phyloP scores from a whole-genome alignment of 2,888 invertebrate genomes.

The Leucania comma region DNA sequence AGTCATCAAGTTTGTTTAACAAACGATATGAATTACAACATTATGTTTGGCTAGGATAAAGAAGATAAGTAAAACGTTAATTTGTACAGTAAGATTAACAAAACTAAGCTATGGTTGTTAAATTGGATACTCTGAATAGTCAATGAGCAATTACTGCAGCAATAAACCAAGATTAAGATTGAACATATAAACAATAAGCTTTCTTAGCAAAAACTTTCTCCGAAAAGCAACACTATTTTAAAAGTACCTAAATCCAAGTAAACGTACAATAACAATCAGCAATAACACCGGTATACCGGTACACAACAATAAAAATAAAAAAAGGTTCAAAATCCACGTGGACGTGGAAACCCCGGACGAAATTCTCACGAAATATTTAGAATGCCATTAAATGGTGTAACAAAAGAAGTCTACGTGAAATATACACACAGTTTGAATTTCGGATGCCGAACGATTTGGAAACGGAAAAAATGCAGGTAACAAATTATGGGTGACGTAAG shows the following conservation, averaged over 20 bases:
- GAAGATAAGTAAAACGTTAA: constrained; percentile 18
- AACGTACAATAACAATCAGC: constrained; percentile 35
- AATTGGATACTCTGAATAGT: background rate
- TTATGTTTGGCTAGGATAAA: background rate
- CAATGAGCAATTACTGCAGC: background rate
- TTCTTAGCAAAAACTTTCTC: background rate
- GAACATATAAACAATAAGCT: background rate
- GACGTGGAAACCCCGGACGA: constrained; percentile 48
- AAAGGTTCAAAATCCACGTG: constrained; percentile 53
- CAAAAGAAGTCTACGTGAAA: constrained; percentile 60
- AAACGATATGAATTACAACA: constrained; percentile 21
- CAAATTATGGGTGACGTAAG: constrained; percentile 64
- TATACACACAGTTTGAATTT: constrained; percentile 51
- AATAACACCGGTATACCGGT: constrained; percentile 30
- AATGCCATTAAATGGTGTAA: constrained; percentile 52
- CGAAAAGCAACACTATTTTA: background rate
- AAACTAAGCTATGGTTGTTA: background rate
- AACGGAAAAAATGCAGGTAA: constrained; percentile 67
- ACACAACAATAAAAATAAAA: constrained; percentile 36
- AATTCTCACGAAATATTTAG: constrained; percentile 70
- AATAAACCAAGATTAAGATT: background rate
- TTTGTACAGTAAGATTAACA: background rate
- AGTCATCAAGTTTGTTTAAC: constrained; percentile 24
- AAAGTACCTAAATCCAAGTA: constrained; percentile 18
- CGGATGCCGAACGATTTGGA: constrained; percentile 45